phyloP scores from a whole-genome alignment of 2,888 invertebrate genomes.

The Vandiemenella viatica region DNA sequence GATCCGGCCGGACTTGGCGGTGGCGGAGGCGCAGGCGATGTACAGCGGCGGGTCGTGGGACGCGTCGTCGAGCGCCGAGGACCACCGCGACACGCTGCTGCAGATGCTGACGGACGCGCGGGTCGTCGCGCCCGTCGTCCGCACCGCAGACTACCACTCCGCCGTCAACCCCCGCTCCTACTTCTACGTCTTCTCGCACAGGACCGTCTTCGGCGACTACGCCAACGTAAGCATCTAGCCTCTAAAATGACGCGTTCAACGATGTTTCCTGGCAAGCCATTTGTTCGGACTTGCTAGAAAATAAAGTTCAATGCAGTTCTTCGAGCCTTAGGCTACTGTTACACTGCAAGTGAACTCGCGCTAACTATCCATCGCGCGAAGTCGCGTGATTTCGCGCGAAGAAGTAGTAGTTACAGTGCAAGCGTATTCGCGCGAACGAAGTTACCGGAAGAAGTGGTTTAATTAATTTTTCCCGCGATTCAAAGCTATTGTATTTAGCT shows the following conservation, averaged over 20 bases:
- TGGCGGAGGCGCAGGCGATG: slow-evolving; percentile 36
- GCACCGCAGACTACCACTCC: slow-evolving; percentile 61
- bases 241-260: not conserved
- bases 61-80: slow-evolving; percentile 28
- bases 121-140: slow-evolving; percentile 65
- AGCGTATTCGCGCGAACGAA: too few relatives aligned
- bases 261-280: not conserved
- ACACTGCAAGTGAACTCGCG: too few relatives aligned
- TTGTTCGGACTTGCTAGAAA: too few relatives aligned
- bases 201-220: slow-evolving; percentile 61
- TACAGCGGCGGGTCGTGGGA: not conserved
- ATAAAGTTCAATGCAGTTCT: too few relatives aligned
- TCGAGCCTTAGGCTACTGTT: too few relatives aligned
- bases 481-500: too few relatives aligned
- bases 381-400: too few relatives aligned
- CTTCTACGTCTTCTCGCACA: slow-evolving; percentile 80
- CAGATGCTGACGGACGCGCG: slow-evolving; percentile 81
- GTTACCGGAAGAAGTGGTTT: too few relatives aligned
- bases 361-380: too few relatives aligned
- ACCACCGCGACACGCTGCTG: slow-evolving; percentile 63
- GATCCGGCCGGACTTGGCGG: slow-evolving; percentile 39
- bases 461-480: too few relatives aligned
- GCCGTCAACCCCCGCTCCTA: slow-evolving; percentile 60
- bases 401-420: too few relatives aligned
- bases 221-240: slow-evolving; percentile 45